Evolutionary conservation across 2,797 vertebrate genomes (phyloP).

Genomic region (Glossophaga mutica): DNA sequence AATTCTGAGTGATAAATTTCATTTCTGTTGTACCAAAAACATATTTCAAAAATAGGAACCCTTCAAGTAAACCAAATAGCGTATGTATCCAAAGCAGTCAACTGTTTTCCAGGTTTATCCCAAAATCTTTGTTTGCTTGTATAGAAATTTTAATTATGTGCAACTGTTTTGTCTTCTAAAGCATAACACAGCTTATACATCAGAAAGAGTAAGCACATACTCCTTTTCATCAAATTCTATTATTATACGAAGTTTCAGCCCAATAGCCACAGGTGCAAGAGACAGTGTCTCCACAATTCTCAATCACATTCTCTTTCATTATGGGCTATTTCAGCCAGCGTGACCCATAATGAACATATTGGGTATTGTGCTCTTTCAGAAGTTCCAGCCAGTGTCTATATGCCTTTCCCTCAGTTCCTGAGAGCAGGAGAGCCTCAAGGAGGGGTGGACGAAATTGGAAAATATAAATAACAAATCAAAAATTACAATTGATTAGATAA

Average conservation of each 20-base stretch:
- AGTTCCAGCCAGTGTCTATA: conserved; percentile 64
- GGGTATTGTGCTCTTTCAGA: conserved; percentile 62
- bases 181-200: conserved; percentile 11
- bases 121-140: conserved; percentile 53
- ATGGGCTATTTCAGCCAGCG: conserved; percentile 60
- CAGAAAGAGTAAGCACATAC: conserved; percentile 59
- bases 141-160: conserved; percentile 47
- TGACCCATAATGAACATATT: conserved; percentile 67
- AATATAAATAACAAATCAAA: conserved; percentile 90
- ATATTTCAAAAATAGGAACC: not conserved
- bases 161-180: conserved; percentile 44
- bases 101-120: not conserved
- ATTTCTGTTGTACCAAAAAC: not conserved
- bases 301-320: conserved; percentile 68
- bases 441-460: conserved; percentile 84
- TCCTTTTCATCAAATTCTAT: conserved; percentile 68
- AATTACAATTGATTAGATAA: conserved; percentile 89
- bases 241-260: conserved; percentile 72
- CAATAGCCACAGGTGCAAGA: conserved; percentile 75
- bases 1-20: not conserved
- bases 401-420: conserved; percentile 66
- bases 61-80: conserved; percentile 31
- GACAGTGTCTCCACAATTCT: conserved; percentile 67
- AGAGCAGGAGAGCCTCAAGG: conserved; percentile 77
- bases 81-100: conserved; percentile 27